Base-by-base conservation (phyloP, 2,888 invertebrate species). In the Scaeva pyrastri region DNA sequence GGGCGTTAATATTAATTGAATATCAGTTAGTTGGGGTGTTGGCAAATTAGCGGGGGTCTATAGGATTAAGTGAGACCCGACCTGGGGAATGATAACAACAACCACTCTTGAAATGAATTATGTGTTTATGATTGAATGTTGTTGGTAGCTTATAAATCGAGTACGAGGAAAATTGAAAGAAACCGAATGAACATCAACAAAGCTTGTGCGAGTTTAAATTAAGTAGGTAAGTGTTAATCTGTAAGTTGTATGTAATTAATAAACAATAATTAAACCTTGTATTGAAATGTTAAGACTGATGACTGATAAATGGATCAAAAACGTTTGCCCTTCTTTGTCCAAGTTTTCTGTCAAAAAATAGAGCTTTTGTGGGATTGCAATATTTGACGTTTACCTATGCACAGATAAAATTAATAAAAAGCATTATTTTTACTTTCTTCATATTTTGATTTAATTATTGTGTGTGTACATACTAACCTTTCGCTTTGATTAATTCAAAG, bases 1-100 rank as follows among this genome's bases (percentile, higher is more conserved):
- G 81, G 85, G 85, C 81, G 85, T 72, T 70, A 26, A 45, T 70
- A 64, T 81, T 73, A 85, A 81, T 81, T 77, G 62, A 81, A 72
- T 72, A 72, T 66, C 58, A 48, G 62, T 41, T 23, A 21, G 7
- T 45, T 45, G 19, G n/a, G 31, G 19, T 56, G 31, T 21, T 50
- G 55, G 12, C 52, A 64, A 64, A 41, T 43, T n/a, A 60, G 41
- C 12, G 21, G 21, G 60, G 60, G 41, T 60, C 60, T 60, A 31
- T 31, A 41, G 39, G 60, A 21, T 60, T 60, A 60, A 60, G 41
- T 41, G 60, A 41, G 21, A 41, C 16, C 7, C 12, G 12, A 58
- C 19, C 58, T 19, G 19, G 12, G 12, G 12, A 39, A 21, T 58
- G 58, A 58, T 60, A 39, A 31, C 8, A 31, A 31, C 31, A 31